Conservation (phyloP, 2,888 invertebrate species). For the Emesis castigata region DNA sequence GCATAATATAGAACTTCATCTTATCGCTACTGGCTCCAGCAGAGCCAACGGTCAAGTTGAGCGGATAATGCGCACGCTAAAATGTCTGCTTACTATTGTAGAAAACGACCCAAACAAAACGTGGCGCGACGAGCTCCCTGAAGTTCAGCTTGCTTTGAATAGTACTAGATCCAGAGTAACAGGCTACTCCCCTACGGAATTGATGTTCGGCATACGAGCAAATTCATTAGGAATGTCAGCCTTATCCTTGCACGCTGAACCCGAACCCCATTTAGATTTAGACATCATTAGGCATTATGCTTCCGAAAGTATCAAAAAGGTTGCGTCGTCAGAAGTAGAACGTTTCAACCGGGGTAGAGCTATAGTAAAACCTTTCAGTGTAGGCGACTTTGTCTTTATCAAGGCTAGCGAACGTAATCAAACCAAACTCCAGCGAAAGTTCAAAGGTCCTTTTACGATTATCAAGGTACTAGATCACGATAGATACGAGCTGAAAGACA, state of each 20-base stretch:
- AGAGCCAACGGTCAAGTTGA: too few species aligned
- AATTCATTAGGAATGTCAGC: not conserved
- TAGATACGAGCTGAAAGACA: conserved; percentile 32
- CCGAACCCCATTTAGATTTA: not conserved
- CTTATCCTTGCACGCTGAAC: not conserved
- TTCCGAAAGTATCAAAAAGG: not conserved
- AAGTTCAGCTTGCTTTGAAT: conserved; percentile 65
- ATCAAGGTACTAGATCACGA: conserved; percentile 27
- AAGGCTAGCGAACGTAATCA: conserved; percentile 54
- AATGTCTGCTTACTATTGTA: conserved; percentile 55
- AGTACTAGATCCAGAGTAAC: conserved; percentile 57
- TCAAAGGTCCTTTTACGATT: conserved; percentile 31
- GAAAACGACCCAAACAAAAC: conserved; percentile 33
- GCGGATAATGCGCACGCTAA: conserved; percentile 54
- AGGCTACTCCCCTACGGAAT: conserved; percentile 54
- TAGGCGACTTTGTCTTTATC: conserved; percentile 56
- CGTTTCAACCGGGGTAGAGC: conserved; percentile 31
- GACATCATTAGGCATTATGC: not conserved
- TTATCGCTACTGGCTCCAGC: conserved; percentile 63
- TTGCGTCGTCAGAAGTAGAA: not conserved
- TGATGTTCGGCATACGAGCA: conserved; percentile 19
- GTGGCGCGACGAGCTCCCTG: conserved; percentile 54
- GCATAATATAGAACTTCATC: conserved; percentile 55
- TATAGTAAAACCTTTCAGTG: conserved; percentile 29
- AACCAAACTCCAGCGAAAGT: conserved; percentile 52